Base-by-base conservation (phyloP, 1,140 invertebrate genomes). In the Teleogryllus occipitalis region DNA sequence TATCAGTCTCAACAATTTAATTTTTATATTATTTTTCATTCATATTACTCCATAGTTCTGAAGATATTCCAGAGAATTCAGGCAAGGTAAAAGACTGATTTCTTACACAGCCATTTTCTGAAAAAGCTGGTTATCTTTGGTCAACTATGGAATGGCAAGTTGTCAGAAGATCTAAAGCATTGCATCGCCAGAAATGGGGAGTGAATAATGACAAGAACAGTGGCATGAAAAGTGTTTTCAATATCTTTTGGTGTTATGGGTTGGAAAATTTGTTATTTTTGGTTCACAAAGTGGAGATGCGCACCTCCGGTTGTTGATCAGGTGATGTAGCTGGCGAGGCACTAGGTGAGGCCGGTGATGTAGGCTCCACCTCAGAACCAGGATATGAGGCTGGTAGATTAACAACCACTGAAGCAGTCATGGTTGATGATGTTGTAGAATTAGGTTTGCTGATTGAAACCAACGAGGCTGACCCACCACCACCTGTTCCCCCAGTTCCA, bases 321-420 rank as follows among this genome's bases (percentile, higher is more conserved):
- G 83, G 81, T n/a, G 83, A 82, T 39, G 83, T 80, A 12, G 82
- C 80, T 27, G 81, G 79, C n/a, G 84, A 82, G 8, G 82, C 81
- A 48, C 82, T 78, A 48, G 83, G 83, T 27, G 83, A 81, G 18
- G 82, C 82, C 18, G 83, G 82, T 39, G 83, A 84, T 7, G 82
- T 81, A 48, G 83, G 83, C 39, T 84, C 84, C 65, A 85, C 81
- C 75, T 85, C 84, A 39, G 84, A 85, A 80, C 83, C 84, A 12
- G 84, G 83, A 76, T 85, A 84, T 15, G 84, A 85, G 14, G 83
- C 80, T 39, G 84, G 84, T 74, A 85, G 80, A 79, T 85, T 85
- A 46, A 85, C 84, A 8, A 85, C 83, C 7, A 85, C 84, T 22
- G 83, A 84, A 21, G 84, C 84, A n/a, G 84, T 85, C 81, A 84